Evolutionary conservation across 2,113 vertebrate species (phyloP).

Genomic region (Stercorarius parasiticus): DNA sequence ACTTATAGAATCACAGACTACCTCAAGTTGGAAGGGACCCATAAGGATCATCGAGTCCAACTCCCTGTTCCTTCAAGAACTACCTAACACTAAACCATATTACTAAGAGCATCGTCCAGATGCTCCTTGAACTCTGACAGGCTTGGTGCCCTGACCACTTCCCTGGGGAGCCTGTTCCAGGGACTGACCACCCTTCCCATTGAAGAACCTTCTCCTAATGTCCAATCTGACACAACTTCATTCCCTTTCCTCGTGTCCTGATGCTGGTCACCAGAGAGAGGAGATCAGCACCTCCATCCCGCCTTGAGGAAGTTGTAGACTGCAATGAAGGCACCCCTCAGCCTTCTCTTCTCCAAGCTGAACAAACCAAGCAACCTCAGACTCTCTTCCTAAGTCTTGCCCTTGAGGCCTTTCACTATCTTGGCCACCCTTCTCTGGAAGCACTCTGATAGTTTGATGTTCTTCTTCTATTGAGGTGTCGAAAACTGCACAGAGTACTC

Average conservation of each 20-base stretch:
- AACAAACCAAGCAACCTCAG: not conserved
- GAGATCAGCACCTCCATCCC: not conserved
- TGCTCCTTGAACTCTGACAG: not conserved
- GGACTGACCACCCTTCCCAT: too few species aligned
- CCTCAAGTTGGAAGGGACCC: not conserved
- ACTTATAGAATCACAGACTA: not conserved
- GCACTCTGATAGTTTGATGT: not conserved
- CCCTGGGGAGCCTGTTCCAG: not conserved
- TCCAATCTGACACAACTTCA: not conserved
- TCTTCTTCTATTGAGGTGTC: not conserved
- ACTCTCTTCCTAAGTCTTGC: not conserved
- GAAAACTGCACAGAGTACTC: not conserved
- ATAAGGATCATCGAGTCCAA: not conserved
- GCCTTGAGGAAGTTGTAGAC: not conserved
- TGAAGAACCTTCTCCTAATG: not conserved
- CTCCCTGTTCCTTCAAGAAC: not conserved
- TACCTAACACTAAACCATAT: not conserved
- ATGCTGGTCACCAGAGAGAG: not conserved
- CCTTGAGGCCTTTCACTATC: not conserved
- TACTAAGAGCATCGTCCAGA: not conserved
- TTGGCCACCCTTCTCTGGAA: not conserved
- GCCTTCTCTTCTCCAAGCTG: not conserved
- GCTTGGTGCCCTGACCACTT: not conserved
- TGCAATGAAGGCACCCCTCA: not conserved
- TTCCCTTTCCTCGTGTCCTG: not conserved